phyloP scores from a whole-genome alignment of 2,113 vertebrate genomes.

The Verasper variegatus region DNA sequence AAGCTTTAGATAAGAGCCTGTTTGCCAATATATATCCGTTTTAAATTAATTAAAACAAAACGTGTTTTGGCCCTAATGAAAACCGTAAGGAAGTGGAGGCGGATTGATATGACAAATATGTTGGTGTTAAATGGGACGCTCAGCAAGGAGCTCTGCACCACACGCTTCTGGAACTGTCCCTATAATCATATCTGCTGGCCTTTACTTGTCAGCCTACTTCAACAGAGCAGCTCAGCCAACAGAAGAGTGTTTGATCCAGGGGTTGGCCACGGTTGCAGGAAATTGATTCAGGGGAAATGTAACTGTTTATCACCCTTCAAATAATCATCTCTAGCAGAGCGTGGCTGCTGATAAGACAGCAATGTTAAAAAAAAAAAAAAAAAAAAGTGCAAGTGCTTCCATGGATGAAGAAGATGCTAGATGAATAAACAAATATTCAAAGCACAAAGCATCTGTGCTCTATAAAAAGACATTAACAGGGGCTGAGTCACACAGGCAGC shows the following conservation, averaged over 20 bases:
- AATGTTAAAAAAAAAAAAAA: constrained; percentile 37
- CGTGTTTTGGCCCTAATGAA: constrained; percentile 19
- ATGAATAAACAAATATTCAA: constrained; percentile 42
- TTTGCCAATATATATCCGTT: constrained; percentile 32
- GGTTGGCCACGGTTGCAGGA: constrained; percentile 45
- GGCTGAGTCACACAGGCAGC: constrained; percentile 40
- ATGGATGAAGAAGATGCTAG: constrained; percentile 5
- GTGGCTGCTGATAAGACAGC: constrained; percentile 42
- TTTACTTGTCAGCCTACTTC: constrained; percentile 41
- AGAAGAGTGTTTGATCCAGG: constrained; percentile 49
- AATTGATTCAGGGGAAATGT: constrained; percentile 39
- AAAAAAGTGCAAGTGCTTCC: neutral
- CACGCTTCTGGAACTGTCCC: constrained; percentile 31
- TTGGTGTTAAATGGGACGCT: constrained; percentile 31
- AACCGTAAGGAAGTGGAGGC: neutral
- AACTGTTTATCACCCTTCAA: constrained; percentile 23
- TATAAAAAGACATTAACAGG: constrained; percentile 33
- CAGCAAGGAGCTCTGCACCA: constrained; percentile 20
- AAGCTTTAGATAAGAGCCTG: neutral
- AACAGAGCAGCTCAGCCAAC: constrained; percentile 43
- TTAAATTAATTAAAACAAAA: constrained; percentile 27
- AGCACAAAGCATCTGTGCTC: constrained; percentile 43
- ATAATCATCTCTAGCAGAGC: constrained; percentile 13
- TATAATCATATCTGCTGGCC: constrained; percentile 49
- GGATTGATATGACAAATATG: constrained; percentile 17